phyloP scores from a whole-genome alignment of 2,888 invertebrate species.

The Tipula unca region DNA sequence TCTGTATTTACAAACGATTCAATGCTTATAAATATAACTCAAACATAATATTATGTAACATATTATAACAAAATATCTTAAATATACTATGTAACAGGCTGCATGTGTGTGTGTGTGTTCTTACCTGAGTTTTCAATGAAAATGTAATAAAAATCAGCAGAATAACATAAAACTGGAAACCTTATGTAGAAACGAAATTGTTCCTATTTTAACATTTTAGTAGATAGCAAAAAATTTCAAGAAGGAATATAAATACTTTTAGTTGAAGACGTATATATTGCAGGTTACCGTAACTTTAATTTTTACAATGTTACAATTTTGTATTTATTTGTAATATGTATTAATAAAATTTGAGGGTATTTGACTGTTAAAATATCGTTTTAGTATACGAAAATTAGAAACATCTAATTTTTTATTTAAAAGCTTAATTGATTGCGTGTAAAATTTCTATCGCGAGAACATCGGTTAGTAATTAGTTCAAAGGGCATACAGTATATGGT shows the following conservation, averaged over 20 bases:
- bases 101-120: neutral
- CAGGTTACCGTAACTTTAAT: neutral
- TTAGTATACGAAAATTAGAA: too few species aligned
- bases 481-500: too few species aligned
- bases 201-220: neutral
- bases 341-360: neutral
- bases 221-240: neutral
- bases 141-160: neutral
- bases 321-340: neutral
- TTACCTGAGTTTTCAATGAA: neutral
- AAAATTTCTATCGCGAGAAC: too few species aligned
- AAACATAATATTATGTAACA: neutral
- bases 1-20: too few species aligned
- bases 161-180: neutral
- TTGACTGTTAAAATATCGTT: neutral
- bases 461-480: too few species aligned
- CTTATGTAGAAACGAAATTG: neutral
- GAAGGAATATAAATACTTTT: neutral
- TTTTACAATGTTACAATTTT: neutral
- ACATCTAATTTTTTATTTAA: too few species aligned
- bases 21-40: neutral
- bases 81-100: too few species aligned
- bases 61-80: too few species aligned
- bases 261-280: neutral
- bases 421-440: too few species aligned